Evolutionary conservation across 2,113 vertebrate species (phyloP).

Genomic region (Acinonyx jubatus): DNA sequence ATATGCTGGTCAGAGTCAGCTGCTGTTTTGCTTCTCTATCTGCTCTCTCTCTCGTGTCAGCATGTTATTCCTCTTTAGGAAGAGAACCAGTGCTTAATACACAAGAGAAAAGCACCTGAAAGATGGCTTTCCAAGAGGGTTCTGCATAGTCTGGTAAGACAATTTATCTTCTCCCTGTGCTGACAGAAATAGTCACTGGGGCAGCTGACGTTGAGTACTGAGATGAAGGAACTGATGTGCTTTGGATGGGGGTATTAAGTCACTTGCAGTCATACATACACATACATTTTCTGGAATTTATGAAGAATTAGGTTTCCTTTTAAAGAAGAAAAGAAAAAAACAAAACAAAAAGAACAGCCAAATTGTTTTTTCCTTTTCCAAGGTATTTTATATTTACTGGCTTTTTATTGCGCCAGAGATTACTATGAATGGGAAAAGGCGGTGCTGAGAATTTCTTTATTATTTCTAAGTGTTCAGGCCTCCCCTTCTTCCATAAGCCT

Average conservation of each 20-base stretch:
- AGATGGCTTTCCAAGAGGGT: neutral
- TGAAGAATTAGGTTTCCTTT: conserved; percentile 8
- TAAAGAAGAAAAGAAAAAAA: neutral
- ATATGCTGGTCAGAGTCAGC: neutral
- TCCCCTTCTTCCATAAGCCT: neutral
- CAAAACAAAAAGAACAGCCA: neutral
- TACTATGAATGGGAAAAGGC: neutral
- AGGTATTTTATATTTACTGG: neutral
- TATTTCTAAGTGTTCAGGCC: neutral
- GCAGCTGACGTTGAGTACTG: neutral
- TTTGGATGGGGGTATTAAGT: neutral
- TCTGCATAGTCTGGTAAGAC: neutral
- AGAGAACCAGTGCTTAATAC: neutral
- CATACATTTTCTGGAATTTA: neutral
- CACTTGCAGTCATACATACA: neutral
- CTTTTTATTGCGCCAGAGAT: neutral
- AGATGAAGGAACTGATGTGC: neutral
- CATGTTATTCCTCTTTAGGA: neutral
- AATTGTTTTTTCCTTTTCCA: conserved; percentile 37
- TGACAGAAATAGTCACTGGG: neutral
- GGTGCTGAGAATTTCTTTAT: neutral
- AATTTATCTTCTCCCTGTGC: neutral
- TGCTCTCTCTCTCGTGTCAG: neutral
- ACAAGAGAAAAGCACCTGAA: neutral
- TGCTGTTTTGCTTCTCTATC: neutral